Percentiles rank a stretch among this genome's conserved stretches.
Evolutionary conservation across 1,140 invertebrate species (phyloP).

Genomic region (Aphelenchoides fujianensis): DNA sequence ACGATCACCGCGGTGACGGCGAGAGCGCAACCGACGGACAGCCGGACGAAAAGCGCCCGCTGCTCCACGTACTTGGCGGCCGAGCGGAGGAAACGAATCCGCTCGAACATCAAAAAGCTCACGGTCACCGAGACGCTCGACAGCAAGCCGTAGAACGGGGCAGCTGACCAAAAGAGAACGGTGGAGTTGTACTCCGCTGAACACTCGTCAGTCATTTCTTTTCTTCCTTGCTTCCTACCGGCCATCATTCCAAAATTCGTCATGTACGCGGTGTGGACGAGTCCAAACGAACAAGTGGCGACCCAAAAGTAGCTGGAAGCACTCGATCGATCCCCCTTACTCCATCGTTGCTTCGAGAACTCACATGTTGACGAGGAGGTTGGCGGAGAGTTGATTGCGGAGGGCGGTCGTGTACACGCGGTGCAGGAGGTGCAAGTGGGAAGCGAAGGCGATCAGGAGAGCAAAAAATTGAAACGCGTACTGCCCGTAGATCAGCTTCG

Average conservation of each 20-base stretch:
- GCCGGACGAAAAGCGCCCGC: neutral
- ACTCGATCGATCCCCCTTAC: no score
- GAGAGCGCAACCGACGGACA: neutral
- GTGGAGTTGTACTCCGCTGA: no score
- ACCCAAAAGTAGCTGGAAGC: neutral
- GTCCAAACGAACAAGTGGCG: neutral
- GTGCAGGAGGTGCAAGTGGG: neutral
- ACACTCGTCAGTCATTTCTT: no score
- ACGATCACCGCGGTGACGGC: neutral
- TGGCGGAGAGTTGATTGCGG: neutral
- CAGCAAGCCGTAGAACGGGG: neutral
- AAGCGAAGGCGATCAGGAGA: no score
- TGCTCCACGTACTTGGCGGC: neutral
- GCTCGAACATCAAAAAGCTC: neutral
- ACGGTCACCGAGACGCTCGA: neutral
- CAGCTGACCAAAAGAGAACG: neutral
- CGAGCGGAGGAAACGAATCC: neutral
- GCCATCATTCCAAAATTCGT: neutral
- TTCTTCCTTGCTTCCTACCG: neutral
- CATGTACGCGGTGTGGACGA: neutral
- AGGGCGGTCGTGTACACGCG: neutral
- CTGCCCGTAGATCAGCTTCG: neutral
- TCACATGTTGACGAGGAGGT: neutral
- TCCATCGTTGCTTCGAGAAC: no score
- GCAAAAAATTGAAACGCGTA: neutral